These are phyloP conservation scores for Allophyes oxyacanthae DNA, from an alignment of 2,888 invertebrate genomes.

Conservation along the genomic window DNA sequence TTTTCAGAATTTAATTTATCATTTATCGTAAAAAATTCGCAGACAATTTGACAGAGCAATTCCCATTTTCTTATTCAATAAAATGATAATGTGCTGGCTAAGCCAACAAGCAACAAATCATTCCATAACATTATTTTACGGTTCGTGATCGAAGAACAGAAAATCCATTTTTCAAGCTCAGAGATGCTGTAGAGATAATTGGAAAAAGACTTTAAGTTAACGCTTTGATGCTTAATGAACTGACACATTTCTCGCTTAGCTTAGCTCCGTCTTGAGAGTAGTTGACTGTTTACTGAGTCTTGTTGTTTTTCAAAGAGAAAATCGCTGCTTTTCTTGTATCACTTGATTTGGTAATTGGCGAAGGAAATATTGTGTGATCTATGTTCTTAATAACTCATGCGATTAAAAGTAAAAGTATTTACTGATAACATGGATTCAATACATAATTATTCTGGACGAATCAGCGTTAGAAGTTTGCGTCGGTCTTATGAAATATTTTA, in stretches of 20 bases:
- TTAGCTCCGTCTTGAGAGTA: background rate
- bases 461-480: no score
- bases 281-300: no score
- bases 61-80: conserved; percentile 2
- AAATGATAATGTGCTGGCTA: conserved; percentile 4
- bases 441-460: no score
- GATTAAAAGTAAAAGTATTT: no score
- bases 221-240: conserved; percentile 13
- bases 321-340: no score
- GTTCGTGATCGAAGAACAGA: conserved; percentile 18
- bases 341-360: no score
- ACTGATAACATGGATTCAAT: no score
- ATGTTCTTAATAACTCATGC: no score
- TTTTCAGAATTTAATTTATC: background rate
- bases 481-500: no score
- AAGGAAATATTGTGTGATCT: no score
- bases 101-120: conserved; percentile 16
- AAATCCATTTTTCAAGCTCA: conserved; percentile 39
- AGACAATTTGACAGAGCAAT: background rate
- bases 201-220: conserved; percentile 31
- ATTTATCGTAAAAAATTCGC: background rate
- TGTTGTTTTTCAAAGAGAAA: no score
- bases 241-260: conserved; percentile 2
- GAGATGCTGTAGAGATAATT: conserved; percentile 42
- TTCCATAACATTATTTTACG: conserved; percentile 24